Conservation (phyloP, 2,888 invertebrate genomes). For the Augochlorella aurata region DNA sequence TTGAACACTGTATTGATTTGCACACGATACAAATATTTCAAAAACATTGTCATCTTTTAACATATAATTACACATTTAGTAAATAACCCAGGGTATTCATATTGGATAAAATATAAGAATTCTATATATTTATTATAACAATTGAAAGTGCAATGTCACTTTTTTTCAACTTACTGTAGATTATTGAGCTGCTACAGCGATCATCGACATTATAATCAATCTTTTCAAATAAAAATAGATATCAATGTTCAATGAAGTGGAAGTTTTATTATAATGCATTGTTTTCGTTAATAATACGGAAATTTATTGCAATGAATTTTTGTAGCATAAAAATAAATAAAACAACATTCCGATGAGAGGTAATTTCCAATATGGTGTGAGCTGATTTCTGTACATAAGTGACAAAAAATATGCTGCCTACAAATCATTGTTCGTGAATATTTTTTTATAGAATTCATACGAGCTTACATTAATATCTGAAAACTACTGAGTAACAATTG, state of each 20-base stretch:
- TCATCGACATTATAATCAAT: not conserved
- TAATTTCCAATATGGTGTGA: not conserved
- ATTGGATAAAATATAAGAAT: slow-evolving; percentile 15
- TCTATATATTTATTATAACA: slow-evolving; percentile 27
- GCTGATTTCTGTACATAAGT: slow-evolving; percentile 15
- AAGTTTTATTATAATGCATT: slow-evolving; percentile 39
- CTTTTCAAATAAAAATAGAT: slow-evolving; percentile 18
- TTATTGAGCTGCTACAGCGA: not conserved
- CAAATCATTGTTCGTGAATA: slow-evolving; percentile 1
- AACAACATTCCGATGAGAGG: slow-evolving; percentile 9
- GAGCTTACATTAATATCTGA: slow-evolving; percentile 9
- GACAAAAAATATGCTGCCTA: slow-evolving; percentile 1
- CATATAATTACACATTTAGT: slow-evolving; percentile 5
- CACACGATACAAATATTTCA: slow-evolving; percentile 33
- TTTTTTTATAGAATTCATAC: slow-evolving; percentile 2
- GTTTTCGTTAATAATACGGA: slow-evolving; percentile 35
- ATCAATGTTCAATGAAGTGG: slow-evolving; percentile 35
- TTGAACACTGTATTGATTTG: slow-evolving; percentile 14
- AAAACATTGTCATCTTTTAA: slow-evolving; percentile 34
- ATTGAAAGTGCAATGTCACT: slow-evolving; percentile 34
- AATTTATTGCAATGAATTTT: slow-evolving; percentile 44
- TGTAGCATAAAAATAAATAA: slow-evolving; percentile 39
- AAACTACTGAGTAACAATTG: slow-evolving; percentile 14
- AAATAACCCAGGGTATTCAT: slow-evolving; percentile 21
- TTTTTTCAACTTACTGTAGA: not conserved